Base-by-base conservation (phyloP, 2,888 invertebrate species). In the Lamellibrachia columna region DNA sequence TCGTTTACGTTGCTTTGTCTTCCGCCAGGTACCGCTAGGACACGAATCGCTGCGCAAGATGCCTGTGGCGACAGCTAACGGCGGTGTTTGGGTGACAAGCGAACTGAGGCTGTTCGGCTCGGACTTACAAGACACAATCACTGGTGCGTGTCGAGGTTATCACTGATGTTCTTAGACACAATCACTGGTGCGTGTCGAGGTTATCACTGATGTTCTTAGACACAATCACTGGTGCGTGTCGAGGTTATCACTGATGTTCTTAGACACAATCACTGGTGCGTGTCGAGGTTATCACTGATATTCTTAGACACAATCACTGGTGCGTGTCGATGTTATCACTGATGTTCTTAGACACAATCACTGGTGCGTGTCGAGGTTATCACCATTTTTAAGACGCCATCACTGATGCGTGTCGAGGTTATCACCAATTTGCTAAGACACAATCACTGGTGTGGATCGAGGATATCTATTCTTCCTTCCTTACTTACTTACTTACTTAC, bases 1-100 rank as follows among this genome's bases (percentile, higher is more conserved):
- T 75, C n/a, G 75, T 0, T 75, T 75, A 3, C n/a, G 22, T 75
- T 22, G 75, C 22, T 9, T 75, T 4, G 0, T 75, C 75, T 75
- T 11, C 75, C 75, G 75, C 75, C 75, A 75, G 75, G 75, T 75
- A n/a, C 75, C 75, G 75, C 75, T 75, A 75, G 75, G 15, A 75
- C 75, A 75, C 75, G n/a, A 4, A 6, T 75, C 75, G 22, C 75
- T 75, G 22, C 22, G n/a, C 75, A 75, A 75, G 75, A 75, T 75
- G 75, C 75, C 75, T 6, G 75, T 75, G 22, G 75, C 75, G 75
- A 75, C 75, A 75, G 6, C 75, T 75, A 75, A 22, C 75, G 75
- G n/a, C 22, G 75, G 75, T 75, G 75, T 75, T 11, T 75, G 75
- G 75, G 75, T 75, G 75, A 75, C 11, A 6, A 75, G 15, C n/a